Percentiles rank a stretch among this genome's conserved stretches.
Evolutionary conservation across 2,888 invertebrate genomes (phyloP).

Genomic region (Scrobipalpa costella): DNA sequence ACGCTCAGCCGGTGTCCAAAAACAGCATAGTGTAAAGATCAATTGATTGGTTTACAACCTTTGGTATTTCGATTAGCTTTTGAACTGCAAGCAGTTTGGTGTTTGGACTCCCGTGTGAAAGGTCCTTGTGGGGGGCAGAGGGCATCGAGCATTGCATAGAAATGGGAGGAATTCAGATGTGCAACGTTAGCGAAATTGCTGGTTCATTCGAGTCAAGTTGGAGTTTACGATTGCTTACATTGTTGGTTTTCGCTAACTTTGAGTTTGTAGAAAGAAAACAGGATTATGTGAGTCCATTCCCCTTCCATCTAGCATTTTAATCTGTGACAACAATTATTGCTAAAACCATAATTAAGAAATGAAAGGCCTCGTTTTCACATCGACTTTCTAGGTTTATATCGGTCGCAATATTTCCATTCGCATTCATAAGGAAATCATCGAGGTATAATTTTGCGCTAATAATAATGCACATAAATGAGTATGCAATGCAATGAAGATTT

Average conservation of each 20-base stretch:
- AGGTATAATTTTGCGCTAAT: background rate
- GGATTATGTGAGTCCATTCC: background rate
- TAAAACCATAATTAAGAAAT: background rate
- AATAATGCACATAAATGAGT: background rate
- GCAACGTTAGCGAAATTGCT: conserved; percentile 11
- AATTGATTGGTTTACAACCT: conserved; percentile 11
- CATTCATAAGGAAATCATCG: background rate
- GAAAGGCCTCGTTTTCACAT: background rate
- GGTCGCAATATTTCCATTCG: background rate
- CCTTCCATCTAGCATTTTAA: background rate
- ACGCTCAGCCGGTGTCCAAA: conserved; percentile 16
- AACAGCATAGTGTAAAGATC: conserved; percentile 17
- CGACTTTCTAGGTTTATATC: background rate
- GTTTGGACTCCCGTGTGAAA: conserved; percentile 28
- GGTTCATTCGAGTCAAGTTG: background rate
- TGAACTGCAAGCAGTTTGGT: conserved; percentile 15
- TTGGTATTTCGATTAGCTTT: conserved; percentile 25
- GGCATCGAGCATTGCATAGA: conserved; percentile 16
- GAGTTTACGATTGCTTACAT: background rate
- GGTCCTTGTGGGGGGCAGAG: conserved; percentile 17
- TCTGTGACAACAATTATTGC: background rate
- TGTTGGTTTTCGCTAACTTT: background rate
- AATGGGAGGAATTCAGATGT: conserved; percentile 15
- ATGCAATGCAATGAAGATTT: background rate
- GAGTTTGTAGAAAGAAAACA: background rate